Evolutionary conservation across 2,797 vertebrate genomes (phyloP), one percentile per base, ranked within the genome.

Genomic region (Rallus crepitans): DNA sequence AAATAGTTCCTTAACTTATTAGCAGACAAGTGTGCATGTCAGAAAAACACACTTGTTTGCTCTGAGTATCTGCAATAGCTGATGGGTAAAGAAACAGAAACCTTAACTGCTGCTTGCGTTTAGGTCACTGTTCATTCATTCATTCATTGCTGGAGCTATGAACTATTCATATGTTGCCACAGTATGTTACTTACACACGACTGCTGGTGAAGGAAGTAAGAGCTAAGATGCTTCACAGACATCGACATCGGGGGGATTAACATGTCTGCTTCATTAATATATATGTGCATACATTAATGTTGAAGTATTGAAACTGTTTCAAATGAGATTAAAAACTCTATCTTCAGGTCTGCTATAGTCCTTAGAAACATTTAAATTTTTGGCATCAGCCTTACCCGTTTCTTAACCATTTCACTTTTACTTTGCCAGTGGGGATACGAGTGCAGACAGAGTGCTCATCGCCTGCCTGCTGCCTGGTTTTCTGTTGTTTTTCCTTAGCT

Each of bases 161-260:
- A 99, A 99, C 97, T 98, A 99, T 99, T 99, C 98, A 99, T 98
- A 98, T 98, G 98, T 99, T 99, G 99, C 98, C 98, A 99, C 98
- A 99, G 99, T 98, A 97, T 97, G 98, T 99, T 99, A 99, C 98
- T 99, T 99, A 98, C 98, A 98, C 98, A 98, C 98, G 98, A 98
- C 98, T 98, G 98, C 98, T 98, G 98, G 97, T 98, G 97, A 98
- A 98, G 98, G 98, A 98, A 98, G 97, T 98, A 98, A 97, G 97
- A 98, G 98, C 98, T 98, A 96, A 98, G 98, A 98, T 97, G 96
- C 94, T 97, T 97, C 97, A 95, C 98, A 96, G 95, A 87, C 91
- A 93, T 96, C 93, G 96, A 91, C 97, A 97, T 95, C 94, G 53
- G 82, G 96, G 97, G 86, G 96, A 95, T 97, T 97, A 98, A 98